phyloP scores from a whole-genome alignment of 2,113 vertebrate genomes.

The Lontra canadensis region DNA sequence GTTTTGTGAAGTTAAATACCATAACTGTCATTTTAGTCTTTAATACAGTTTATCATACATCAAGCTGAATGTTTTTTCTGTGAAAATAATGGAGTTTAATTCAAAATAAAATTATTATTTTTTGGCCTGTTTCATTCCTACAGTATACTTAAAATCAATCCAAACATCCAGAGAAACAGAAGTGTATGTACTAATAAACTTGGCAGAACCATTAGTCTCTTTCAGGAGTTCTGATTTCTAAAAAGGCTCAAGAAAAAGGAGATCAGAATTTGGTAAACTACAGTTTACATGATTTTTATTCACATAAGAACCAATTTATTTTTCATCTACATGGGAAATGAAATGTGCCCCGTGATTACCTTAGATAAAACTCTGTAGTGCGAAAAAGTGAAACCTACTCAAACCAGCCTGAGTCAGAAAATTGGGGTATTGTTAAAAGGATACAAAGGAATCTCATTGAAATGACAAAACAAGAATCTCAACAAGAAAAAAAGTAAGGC shows the following conservation, averaged over 20 bases:
- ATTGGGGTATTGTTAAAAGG: not conserved
- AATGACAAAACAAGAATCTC: not conserved
- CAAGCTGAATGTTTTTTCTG: constrained; percentile 1
- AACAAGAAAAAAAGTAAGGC: not conserved
- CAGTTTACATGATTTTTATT: not conserved
- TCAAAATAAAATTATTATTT: not conserved
- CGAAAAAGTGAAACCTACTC: not conserved
- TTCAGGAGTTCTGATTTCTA: not conserved
- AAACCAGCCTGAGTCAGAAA: not conserved
- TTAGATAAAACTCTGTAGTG: not conserved
- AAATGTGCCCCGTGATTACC: not conserved
- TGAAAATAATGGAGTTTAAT: constrained; percentile 6
- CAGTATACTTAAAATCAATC: not conserved
- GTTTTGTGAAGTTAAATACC: constrained; percentile 53
- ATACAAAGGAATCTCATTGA: not conserved
- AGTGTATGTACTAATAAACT: not conserved
- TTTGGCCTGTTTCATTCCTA: not conserved
- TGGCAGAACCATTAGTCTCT: not conserved
- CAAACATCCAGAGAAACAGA: not conserved
- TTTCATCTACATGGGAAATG: not conserved
- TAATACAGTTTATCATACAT: constrained; percentile 41
- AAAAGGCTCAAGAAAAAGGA: not conserved
- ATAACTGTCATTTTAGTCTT: not conserved
- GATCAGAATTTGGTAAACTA: not conserved
- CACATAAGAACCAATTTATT: not conserved